These are phyloP conservation scores for Neodontobutis hainanensis DNA, from an alignment of 2,113 vertebrate species.

Conservation along the genomic window DNA sequence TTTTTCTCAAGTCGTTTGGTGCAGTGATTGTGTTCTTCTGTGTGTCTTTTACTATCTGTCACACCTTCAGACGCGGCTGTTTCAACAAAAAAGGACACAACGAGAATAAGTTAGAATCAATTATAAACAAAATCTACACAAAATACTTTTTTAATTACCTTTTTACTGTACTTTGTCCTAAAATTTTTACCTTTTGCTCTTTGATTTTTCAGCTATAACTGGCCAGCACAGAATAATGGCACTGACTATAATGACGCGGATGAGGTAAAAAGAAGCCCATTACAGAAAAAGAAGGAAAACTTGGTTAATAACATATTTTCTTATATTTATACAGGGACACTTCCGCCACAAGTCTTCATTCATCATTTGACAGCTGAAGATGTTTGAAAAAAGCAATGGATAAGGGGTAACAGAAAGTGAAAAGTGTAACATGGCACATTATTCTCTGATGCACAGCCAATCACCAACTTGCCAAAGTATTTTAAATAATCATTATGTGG, in stretches of 20 bases:
- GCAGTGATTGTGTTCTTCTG: constrained; percentile 80
- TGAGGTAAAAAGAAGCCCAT: constrained; percentile 81
- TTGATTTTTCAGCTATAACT: constrained; percentile 84
- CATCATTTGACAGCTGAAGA: constrained; percentile 83
- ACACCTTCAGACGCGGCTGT: constrained; percentile 87
- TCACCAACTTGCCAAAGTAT: constrained; percentile 77
- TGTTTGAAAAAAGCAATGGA: constrained; percentile 30
- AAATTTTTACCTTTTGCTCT: neutral
- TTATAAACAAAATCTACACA: neutral
- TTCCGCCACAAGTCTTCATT: constrained; percentile 99
- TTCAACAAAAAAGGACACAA: constrained; percentile 84
- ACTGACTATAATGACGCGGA: constrained; percentile 90
- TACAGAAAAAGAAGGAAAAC: too few species aligned
- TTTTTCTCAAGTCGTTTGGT: constrained; percentile 87
- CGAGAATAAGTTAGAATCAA: constrained; percentile 85
- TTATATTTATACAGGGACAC: constrained; percentile 84
- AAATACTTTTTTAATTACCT: neutral
- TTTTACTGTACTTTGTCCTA: neutral
- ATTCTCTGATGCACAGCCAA: constrained; percentile 72
- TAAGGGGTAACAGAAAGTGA: constrained; percentile 37
- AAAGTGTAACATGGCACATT: constrained; percentile 70
- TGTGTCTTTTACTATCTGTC: constrained; percentile 84
- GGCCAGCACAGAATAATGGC: constrained; percentile 83
- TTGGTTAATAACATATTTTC: neutral
- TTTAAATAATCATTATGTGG: constrained; percentile 55